These are phyloP conservation scores for Drosophila prosaltans DNA, from an alignment of 1,140 invertebrate species.

Conservation along the genomic window DNA sequence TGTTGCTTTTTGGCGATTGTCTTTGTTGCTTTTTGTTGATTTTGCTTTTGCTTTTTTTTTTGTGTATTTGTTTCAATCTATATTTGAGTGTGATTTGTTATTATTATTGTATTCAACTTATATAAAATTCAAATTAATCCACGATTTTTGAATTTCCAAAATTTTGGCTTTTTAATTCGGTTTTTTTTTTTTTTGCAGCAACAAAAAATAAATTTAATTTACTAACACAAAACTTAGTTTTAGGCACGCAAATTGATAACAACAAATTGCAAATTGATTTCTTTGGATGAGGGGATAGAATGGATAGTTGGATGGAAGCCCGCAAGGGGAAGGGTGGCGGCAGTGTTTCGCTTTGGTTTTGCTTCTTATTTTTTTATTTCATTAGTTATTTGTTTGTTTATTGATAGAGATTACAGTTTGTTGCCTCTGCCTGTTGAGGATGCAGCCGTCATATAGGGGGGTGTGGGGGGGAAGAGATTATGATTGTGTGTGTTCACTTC, in stretches of 20 bases:
- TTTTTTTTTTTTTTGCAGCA: neutral
- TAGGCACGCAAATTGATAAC: slow-evolving; percentile 60
- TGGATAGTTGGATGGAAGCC: neutral
- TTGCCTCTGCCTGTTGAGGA: slow-evolving; percentile 37
- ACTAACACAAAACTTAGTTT: neutral
- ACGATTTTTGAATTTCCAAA: slow-evolving; percentile 72
- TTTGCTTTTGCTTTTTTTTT: slow-evolving; percentile 27
- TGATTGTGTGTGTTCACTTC: neutral
- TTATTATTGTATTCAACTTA: slow-evolving; percentile 8
- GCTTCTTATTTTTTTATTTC: neutral
- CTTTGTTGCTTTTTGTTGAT: slow-evolving; percentile 32
- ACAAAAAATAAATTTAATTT: slow-evolving; percentile 41
- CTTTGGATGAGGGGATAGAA: neutral
- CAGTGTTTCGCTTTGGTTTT: slow-evolving; percentile 3
- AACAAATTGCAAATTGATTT: slow-evolving; percentile 48
- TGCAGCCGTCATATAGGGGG: neutral
- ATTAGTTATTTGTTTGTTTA: neutral
- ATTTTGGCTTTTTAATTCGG: slow-evolving; percentile 17
- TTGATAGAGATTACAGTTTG: slow-evolving; percentile 6
- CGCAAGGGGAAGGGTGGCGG: neutral
- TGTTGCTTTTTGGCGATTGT: slow-evolving; percentile 21
- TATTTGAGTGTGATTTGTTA: slow-evolving; percentile 16
- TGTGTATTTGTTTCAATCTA: slow-evolving; percentile 23
- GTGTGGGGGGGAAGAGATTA: slow-evolving; percentile 19
- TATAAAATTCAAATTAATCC: slow-evolving; percentile 79